These are phyloP conservation scores for Pseudorhombus dupliciocellatus DNA, from an alignment of 2,113 vertebrate genomes.

Conservation along the genomic window DNA sequence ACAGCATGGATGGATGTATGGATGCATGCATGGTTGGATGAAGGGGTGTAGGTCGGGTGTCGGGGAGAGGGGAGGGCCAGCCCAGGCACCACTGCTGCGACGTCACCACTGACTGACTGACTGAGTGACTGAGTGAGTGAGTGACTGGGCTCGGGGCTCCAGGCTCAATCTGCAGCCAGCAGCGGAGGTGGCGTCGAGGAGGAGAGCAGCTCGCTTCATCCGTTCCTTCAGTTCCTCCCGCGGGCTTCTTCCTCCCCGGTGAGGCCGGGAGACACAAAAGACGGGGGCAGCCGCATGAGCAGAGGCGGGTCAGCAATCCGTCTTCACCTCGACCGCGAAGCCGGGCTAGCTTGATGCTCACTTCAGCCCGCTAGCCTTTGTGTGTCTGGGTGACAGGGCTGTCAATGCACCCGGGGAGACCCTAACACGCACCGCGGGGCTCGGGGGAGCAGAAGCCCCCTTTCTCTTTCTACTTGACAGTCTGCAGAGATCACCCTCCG, in stretches of 20 bases:
- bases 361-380: conserved; percentile 72
- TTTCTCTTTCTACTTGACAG: conserved; percentile 18
- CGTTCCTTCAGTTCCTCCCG: conserved; percentile 54
- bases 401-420: conserved; percentile 73
- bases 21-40: conserved; percentile 13
- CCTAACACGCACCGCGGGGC: conserved; percentile 59
- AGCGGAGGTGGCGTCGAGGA: conserved; percentile 64
- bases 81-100: conserved; percentile 65
- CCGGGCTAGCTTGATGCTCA: conserved; percentile 71
- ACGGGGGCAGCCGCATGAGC: conserved; percentile 37
- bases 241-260: background rate
- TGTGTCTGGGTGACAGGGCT: conserved; percentile 55
- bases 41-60: conserved; percentile 2
- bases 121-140: conserved; percentile 58
- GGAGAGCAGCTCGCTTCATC: conserved; percentile 37
- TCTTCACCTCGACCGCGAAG: conserved; percentile 41
- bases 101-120: conserved; percentile 70
- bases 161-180: conserved; percentile 77
- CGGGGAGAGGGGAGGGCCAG: conserved; percentile 48
- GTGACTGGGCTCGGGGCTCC: conserved; percentile 59
- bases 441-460: conserved; percentile 51
- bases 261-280: background rate
- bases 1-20: no score
- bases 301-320: conserved; percentile 45
- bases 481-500: background rate